Conservation (phyloP, 1,140 invertebrate genomes). For the Temnothorax curvispinosus region DNA sequence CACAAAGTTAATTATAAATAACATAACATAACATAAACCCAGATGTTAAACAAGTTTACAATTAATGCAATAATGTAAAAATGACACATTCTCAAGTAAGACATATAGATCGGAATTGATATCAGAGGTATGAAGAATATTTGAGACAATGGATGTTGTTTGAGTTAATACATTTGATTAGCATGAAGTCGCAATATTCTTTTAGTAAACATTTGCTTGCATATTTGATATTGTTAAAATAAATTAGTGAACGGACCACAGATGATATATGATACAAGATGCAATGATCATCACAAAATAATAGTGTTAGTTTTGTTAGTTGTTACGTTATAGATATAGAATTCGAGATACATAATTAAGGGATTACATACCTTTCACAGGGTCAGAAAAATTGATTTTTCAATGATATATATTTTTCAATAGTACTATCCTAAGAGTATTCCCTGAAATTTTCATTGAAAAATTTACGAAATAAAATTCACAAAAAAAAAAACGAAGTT, state of each 20-base stretch:
- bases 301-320: not conserved
- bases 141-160: not conserved
- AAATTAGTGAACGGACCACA: not conserved
- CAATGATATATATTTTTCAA: no score
- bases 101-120: conserved; percentile 1
- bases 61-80: conserved; percentile 18
- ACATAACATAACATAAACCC: not conserved
- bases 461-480: no score
- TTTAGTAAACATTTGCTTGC: not conserved
- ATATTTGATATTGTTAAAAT: not conserved
- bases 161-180: conserved; percentile 12
- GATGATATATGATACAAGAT: conserved; percentile 8
- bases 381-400: no score
- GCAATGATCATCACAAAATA: not conserved
- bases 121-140: not conserved
- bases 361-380: no score
- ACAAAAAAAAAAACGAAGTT: no score
- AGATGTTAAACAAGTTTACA: not conserved
- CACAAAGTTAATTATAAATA: not conserved
- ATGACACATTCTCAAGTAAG: not conserved
- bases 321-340: conserved; percentile 1
- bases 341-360: not conserved
- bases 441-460: no score
- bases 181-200: not conserved
- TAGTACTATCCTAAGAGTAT: no score